Evolutionary conservation across 2,113 vertebrate species (phyloP), one percentile per base, ranked within the genome.

Genomic region (Cyrtonyx montezumae): DNA sequence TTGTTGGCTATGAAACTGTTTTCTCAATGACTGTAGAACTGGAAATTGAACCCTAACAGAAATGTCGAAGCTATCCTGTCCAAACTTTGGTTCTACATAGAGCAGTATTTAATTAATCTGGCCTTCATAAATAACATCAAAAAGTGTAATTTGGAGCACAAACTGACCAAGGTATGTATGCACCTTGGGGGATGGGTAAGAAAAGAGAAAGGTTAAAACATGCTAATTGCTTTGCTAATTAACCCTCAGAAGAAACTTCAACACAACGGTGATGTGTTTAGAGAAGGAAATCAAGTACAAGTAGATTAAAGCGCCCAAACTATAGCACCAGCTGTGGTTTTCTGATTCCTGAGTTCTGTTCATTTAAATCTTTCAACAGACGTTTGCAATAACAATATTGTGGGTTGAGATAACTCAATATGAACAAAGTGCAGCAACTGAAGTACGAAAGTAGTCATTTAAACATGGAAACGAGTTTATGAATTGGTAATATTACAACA

Each of bases 1-100:
- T 67, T 91, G 87, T 95, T 95, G 93, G 85, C 87, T 79, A 21
- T 62, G 83, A 36, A 87, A 76, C 79, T 95, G 67, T 95, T 96
- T 95, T 94, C 93, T 87, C 82, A 83, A 11, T 90, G 91, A 74
- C 87, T 74, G 45, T 67, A 56, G 65, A 77, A 36, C 79, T 87
- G 83, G 71, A 87, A 91, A 28, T 20, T 36, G 87, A 93, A 62
- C 0, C 2, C 68, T 77, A 83, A 67, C 0, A 1, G 90, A 94
- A 94, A 93, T 74, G 55, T 66, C 36, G 0, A 19, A 77, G 32
- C 75, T 88, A 23, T 90, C 45, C 58, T 37, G 23, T 91, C 81
- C 84, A 73, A 80, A 55, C 34, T 70, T 90, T 67, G 53, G 45
- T 62, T 87, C 59, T 58, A 42, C 55, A 28, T 83, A 91, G 74